A percentile compares a stretch with the other conserved stretches of the same genome.
Conservation (phyloP, 2,888 invertebrate genomes). For the Ophion costatus region DNA sequence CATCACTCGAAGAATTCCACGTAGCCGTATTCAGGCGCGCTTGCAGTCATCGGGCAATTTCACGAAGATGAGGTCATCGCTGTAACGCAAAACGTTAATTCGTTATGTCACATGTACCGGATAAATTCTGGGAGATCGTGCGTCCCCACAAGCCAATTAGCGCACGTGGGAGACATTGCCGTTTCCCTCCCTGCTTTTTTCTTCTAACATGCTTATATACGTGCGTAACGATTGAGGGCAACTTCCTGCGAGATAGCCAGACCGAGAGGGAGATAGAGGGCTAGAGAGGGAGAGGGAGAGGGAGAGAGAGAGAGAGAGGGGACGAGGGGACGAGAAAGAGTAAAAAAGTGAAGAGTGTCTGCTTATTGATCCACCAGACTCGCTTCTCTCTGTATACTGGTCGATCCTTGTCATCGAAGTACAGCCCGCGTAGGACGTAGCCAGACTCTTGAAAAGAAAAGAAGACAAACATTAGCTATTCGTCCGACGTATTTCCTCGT, state of each 20-base stretch:
- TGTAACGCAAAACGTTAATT: constrained; percentile 24
- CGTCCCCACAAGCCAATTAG: neutral
- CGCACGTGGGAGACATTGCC: constrained; percentile 23
- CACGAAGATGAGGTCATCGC: constrained; percentile 21
- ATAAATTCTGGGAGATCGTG: constrained; percentile 4
- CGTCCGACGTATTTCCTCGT: neutral
- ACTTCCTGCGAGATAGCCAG: constrained; percentile 40
- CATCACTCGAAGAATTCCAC: neutral
- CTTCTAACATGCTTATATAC: constrained; percentile 12
- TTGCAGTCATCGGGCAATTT: constrained; percentile 17
- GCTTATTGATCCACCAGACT: constrained; percentile 66
- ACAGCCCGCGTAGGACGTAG: constrained; percentile 29
- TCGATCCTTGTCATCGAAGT: constrained; percentile 64
- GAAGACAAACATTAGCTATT: neutral
- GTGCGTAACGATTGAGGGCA: constrained; percentile 19
- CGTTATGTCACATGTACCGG: neutral
- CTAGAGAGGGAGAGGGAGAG: constrained; percentile 7
- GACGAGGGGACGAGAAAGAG: constrained; percentile 22
- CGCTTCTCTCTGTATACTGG: constrained; percentile 34
- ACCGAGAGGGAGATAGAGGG: constrained; percentile 24
- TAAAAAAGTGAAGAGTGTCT: constrained; percentile 61
- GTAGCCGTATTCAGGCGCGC: neutral
- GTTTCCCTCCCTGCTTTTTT: neutral
- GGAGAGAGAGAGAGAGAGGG: constrained; percentile 39
- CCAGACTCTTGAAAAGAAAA: constrained; percentile 13